Percentiles rank a stretch among this genome's conserved stretches.
Evolutionary conservation across 35 echinoderm and acorn worm genomes (phyloP).

Genomic region (Apostichopus californicus): DNA sequence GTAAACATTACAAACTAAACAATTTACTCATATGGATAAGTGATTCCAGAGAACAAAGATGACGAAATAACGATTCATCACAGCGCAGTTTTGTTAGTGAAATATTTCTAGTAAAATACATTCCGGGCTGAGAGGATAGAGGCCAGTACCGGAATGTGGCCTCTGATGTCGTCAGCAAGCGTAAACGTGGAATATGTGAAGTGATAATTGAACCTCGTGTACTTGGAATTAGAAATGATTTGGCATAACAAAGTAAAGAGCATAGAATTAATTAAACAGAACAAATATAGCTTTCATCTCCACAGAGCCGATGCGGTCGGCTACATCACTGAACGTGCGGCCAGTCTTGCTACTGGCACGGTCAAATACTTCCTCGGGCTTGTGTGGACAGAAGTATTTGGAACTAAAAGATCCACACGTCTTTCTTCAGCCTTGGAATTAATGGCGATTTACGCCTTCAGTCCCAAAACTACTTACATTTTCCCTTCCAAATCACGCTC

Average conservation of each 20-base stretch:
- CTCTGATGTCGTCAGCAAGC: background rate
- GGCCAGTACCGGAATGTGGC: background rate
- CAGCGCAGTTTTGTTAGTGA: no score
- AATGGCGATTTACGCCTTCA: background rate
- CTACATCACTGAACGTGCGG: background rate
- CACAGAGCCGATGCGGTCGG: background rate
- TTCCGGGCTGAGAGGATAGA: no score
- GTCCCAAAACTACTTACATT: background rate
- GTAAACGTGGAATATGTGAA: background rate
- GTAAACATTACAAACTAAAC: no score
- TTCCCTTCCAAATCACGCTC: background rate
- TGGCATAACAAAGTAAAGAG: background rate
- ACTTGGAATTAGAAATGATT: background rate
- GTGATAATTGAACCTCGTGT: background rate
- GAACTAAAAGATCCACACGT: background rate
- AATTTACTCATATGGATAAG: no score
- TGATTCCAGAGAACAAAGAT: no score
- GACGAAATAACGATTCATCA: no score
- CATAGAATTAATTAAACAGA: background rate
- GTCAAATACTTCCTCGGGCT: background rate
- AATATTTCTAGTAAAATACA: no score
- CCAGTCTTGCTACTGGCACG: background rate
- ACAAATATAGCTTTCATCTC: background rate
- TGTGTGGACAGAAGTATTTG: slow-evolving; percentile 1
- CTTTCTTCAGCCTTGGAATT: slow-evolving; percentile 1